These are phyloP conservation scores for Holothuria scabra DNA, from an alignment of 53 echinoderm and acorn worm genomes.

Conservation along the genomic window DNA sequence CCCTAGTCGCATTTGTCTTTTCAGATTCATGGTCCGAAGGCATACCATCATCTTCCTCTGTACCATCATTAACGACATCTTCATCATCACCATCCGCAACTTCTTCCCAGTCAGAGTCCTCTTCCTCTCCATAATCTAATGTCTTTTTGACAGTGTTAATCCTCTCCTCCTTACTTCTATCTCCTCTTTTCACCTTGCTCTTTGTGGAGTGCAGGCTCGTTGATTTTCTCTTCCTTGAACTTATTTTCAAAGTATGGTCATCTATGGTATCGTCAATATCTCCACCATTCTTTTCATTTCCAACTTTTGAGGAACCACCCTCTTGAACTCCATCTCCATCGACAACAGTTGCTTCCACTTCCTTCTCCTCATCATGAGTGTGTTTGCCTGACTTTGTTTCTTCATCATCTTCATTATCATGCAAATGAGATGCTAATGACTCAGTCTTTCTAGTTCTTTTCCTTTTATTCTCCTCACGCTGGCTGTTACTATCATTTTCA, in stretches of 20 bases:
- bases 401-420: constrained; percentile 2
- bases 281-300: too few relatives aligned
- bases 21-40: too few relatives aligned
- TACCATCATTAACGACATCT: not conserved
- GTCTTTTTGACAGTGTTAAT: constrained; percentile 14
- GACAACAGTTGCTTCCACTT: not conserved
- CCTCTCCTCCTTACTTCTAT: constrained; percentile 1
- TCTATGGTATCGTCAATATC: too few relatives aligned
- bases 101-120: constrained; percentile 1
- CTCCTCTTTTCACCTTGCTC: constrained; percentile 30
- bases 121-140: not conserved
- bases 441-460: not conserved
- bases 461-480: not conserved
- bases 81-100: not conserved
- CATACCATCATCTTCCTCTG: not conserved
- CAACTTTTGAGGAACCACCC: too few relatives aligned
- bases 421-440: not conserved
- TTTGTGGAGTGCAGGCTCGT: constrained; percentile 18
- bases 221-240: not conserved
- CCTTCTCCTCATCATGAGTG: not conserved
- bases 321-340: not conserved
- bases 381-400: not conserved
- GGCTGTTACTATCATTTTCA: not conserved
- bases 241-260: too few relatives aligned
- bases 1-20: too few relatives aligned